Evolutionary conservation across 2,797 vertebrate genomes (phyloP), one percentile per base, ranked within the genome.

Genomic region (Pangasius sanitwongsei): DNA sequence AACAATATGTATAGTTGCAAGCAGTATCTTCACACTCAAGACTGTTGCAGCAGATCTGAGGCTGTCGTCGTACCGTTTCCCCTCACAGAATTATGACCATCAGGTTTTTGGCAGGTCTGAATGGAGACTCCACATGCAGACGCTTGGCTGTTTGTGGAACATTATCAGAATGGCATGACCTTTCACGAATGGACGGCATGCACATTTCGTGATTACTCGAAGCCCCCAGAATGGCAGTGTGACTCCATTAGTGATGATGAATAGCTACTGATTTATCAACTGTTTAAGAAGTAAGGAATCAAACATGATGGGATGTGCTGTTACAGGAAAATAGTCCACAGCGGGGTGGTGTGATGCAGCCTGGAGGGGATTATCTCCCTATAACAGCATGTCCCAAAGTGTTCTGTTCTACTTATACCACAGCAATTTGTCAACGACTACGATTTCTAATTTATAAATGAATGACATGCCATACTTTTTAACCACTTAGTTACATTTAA

Each of bases 181-280:
- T 37, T 53, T 69, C 20, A 23, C 55, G 44, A 48, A 55, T 6
- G 63, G 13, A 65, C 44, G 20, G 20, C 55, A 20, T 63, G 28
- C 20, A 53, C 48, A 70, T 48, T 69, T 70, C 11, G 16, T 85
- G 82, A 34, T n/a, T 53, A 16, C 41, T 85, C 23, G 13, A 85
- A 59, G 61, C 83, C 74, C 74, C 59, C 87, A 80, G 61, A 67
- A 85, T 67, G 72, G 50, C 59, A 80, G 37, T 4, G 15, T 34
- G 61, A 83, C 67, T 67, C 15, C 25, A 20, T 37, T 81, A 31
- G 48, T 15, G 59, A 48, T 55, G 44, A 65, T 67, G 12, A 57
- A 44, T 44, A 67, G 55, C 48, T 53, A 34, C 48, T 70, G n/a
- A 53, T 53, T 83, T 23, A 70, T 70, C 18, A 23, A 34, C 34